Conservation (phyloP, 1,140 invertebrate species). For the Neodiprion virginianus region DNA sequence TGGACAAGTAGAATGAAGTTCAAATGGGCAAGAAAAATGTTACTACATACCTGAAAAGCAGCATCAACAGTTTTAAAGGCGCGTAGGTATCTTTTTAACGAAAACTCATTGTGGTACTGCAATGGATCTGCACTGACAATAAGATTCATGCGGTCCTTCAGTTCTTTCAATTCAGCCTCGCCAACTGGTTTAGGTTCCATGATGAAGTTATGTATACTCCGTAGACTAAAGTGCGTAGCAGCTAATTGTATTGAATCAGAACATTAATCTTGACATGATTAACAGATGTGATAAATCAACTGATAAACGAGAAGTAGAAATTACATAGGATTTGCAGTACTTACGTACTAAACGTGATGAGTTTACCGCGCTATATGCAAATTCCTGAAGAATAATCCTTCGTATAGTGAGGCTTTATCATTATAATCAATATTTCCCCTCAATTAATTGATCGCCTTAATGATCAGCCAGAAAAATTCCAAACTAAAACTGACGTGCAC, state of each 20-base stretch:
- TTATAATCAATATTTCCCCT: no score
- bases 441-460: no score
- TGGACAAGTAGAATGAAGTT: background rate
- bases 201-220: conserved; percentile 32
- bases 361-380: no score
- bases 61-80: conserved; percentile 75
- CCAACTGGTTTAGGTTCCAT: conserved; percentile 63
- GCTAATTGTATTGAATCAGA: no score
- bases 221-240: background rate
- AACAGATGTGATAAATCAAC: background rate
- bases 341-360: no score
- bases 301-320: background rate
- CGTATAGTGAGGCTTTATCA: no score
- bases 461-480: no score
- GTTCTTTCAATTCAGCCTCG: conserved; percentile 68
- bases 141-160: conserved; percentile 73
- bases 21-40: conserved; percentile 6
- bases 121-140: conserved; percentile 73
- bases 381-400: no score
- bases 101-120: conserved; percentile 76
- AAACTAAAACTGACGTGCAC: no score
- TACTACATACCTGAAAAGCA: conserved; percentile 70
- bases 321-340: no score
- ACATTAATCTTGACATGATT: no score
- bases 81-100: conserved; percentile 71